These are phyloP conservation scores for Gallirallus australis DNA, from an alignment of 2,797 vertebrate species.

Conservation along the genomic window DNA sequence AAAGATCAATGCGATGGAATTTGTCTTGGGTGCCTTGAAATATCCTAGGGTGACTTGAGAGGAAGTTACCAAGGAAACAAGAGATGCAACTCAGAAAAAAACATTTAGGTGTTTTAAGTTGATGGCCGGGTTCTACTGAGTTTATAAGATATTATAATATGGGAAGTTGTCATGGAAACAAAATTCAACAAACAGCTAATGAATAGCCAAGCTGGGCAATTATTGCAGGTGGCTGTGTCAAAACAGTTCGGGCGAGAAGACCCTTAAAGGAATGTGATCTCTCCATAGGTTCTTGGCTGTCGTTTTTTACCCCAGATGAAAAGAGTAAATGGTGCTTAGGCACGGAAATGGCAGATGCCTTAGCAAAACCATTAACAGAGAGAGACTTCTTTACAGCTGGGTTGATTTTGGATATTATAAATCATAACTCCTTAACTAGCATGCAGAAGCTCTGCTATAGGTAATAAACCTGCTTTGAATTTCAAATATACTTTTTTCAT, in stretches of 20 bases:
- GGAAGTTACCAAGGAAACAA: conserved; percentile 69
- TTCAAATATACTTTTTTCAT: neutral
- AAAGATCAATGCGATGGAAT: conserved; percentile 53
- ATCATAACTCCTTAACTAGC: neutral
- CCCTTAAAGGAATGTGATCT: neutral
- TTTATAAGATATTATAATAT: neutral
- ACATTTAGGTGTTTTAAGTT: conserved; percentile 41
- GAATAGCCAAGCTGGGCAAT: conserved; percentile 3
- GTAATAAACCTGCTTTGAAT: neutral
- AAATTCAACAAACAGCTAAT: conserved; percentile 47
- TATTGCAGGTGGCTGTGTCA: neutral
- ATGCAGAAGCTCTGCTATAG: neutral
- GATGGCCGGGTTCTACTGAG: conserved; percentile 16
- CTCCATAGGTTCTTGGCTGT: neutral
- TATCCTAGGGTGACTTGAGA: conserved; percentile 51
- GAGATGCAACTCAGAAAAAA: conserved; percentile 44
- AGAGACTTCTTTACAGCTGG: neutral
- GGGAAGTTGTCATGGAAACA: conserved; percentile 67
- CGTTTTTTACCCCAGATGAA: neutral
- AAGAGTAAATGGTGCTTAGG: neutral
- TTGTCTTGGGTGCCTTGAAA: conserved; percentile 56
- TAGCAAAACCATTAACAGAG: neutral
- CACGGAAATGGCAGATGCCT: neutral
- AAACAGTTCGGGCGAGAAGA: neutral
- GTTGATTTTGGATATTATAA: neutral